phyloP scores from a whole-genome alignment of 2,888 invertebrate species.

The Cephus sareptanus region DNA sequence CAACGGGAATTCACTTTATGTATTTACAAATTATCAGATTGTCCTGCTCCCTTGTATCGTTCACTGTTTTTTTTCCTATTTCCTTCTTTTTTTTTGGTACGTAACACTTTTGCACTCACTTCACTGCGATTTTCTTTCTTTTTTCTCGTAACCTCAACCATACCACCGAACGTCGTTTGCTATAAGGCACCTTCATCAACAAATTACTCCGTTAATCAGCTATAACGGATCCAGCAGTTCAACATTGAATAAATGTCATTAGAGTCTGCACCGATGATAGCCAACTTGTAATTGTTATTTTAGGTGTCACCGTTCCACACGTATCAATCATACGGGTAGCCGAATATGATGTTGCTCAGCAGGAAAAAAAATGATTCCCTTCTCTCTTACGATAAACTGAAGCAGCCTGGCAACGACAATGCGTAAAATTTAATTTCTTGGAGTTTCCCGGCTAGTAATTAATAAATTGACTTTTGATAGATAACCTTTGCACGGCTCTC shows the following conservation, averaged over 20 bases:
- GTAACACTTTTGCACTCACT: background rate
- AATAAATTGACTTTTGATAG: background rate
- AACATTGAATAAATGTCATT: slow-evolving; percentile 44
- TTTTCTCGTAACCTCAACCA: background rate
- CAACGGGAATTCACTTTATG: slow-evolving; percentile 37
- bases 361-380: background rate
- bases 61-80: slow-evolving; percentile 18
- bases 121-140: background rate
- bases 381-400: background rate
- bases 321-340: background rate
- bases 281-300: slow-evolving; percentile 50
- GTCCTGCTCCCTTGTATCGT: slow-evolving; percentile 38
- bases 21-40: slow-evolving; percentile 60
- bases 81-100: slow-evolving; percentile 12
- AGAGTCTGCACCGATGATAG: slow-evolving; percentile 47
- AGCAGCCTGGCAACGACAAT: background rate
- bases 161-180: slow-evolving; percentile 24
- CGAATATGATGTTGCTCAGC: background rate
- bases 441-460: background rate
- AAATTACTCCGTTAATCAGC: slow-evolving; percentile 58
- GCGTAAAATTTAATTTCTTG: background rate
- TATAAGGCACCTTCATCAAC: slow-evolving; percentile 65
- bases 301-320: slow-evolving; percentile 28
- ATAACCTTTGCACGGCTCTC: background rate
- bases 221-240: slow-evolving; percentile 51